A percentile compares a stretch with the other conserved stretches of the same genome.
phyloP scores from a whole-genome alignment of 2,113 vertebrate genomes.

The Centropus unirufus region DNA sequence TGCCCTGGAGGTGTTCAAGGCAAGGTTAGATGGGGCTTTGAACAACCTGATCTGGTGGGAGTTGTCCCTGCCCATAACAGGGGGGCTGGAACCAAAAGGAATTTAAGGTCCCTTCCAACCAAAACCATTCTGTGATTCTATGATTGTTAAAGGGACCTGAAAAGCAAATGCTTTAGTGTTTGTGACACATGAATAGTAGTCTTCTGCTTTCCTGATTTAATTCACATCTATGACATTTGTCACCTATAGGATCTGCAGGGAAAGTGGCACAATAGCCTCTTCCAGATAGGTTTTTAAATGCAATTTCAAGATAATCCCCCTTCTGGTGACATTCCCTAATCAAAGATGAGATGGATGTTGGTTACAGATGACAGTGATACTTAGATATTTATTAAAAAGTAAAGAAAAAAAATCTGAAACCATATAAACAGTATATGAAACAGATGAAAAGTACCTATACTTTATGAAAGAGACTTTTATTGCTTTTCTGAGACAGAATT shows the following conservation, averaged over 20 bases:
- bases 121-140: too few relatives aligned
- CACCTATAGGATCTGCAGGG: not conserved
- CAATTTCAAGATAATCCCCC: not conserved
- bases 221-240: too few relatives aligned
- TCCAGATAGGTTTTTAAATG: not conserved
- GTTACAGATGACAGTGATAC: not conserved
- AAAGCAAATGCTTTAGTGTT: not conserved
- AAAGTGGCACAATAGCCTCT: not conserved
- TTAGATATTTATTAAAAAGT: not conserved
- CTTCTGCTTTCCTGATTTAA: not conserved
- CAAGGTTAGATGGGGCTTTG: too few relatives aligned
- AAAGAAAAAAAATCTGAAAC: not conserved
- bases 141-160: fast-evolving
- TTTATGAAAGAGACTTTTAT: not conserved
- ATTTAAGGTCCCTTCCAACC: too few relatives aligned
- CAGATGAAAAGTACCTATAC: not conserved
- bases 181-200: not conserved
- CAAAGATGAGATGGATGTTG: not conserved
- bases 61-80: too few relatives aligned
- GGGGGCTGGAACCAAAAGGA: too few relatives aligned
- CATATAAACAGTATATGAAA: not conserved
- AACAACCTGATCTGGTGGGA: too few relatives aligned
- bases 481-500: not conserved
- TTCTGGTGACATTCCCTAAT: not conserved
- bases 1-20: too few relatives aligned